Percentiles rank a stretch among this genome's conserved stretches.
Evolutionary conservation across 1,140 invertebrate genomes (phyloP).

Genomic region (Ceratina calcarata): DNA sequence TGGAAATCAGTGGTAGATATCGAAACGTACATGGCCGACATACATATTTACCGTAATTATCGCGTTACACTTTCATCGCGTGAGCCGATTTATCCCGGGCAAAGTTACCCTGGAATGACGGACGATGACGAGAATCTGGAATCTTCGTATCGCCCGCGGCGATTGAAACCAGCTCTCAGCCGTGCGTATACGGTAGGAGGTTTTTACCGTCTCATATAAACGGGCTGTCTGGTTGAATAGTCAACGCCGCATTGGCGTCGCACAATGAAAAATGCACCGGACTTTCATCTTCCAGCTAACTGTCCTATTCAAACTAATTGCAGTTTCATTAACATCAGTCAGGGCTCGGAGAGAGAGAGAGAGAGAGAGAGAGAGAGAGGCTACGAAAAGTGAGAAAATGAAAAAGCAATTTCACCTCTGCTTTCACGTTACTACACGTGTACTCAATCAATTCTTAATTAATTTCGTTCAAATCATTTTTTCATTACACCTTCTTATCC

Average conservation of each 20-base stretch:
- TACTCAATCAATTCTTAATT: no score
- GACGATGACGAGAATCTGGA: constrained; percentile 65
- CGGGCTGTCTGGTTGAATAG: constrained; percentile 53
- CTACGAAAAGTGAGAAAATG: no score
- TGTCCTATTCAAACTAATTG: no score
- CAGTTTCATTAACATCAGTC: no score
- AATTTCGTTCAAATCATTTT: no score
- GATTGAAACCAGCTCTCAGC: constrained; percentile 56
- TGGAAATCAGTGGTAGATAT: no score
- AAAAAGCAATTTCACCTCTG: no score
- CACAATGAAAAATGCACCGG: constrained; percentile 19
- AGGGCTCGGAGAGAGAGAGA: no score
- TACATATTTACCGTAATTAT: constrained; percentile 50
- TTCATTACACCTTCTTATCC: no score
- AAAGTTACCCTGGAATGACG: constrained; percentile 56
- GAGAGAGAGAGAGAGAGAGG: no score
- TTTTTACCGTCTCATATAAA: constrained; percentile 61
- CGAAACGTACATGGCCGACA: neutral
- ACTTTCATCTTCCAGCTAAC: constrained; percentile 2
- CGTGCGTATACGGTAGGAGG: constrained; percentile 56
- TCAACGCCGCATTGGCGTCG: constrained; percentile 43
- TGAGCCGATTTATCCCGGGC: constrained; percentile 51
- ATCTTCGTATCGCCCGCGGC: constrained; percentile 52
- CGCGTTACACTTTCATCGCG: constrained; percentile 51
- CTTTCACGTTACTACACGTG: no score